Percentiles rank a stretch among this genome's conserved stretches.
Conservation (phyloP, 2,113 vertebrate genomes). For the Zapornia atra region DNA sequence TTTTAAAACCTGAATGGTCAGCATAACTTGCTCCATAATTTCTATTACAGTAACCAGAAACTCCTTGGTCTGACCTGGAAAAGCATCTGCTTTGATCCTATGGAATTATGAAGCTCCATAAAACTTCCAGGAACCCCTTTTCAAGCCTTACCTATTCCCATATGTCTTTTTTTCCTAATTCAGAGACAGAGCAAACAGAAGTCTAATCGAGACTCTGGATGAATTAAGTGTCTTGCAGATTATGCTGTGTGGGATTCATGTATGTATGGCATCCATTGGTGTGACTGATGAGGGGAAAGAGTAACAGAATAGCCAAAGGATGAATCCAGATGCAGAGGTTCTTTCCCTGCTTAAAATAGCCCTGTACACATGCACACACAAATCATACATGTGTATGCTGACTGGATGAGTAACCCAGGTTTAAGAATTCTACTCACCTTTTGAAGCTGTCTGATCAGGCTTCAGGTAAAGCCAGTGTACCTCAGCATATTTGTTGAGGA, state of each 20-base stretch:
- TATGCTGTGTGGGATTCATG: neutral
- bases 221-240: neutral
- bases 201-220: neutral
- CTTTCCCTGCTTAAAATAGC: neutral
- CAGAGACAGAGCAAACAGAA: neutral
- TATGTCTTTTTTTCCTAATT: neutral
- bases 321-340: neutral
- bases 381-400: neutral
- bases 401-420: too few relatives aligned
- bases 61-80: neutral
- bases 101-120: neutral
- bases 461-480: neutral
- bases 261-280: neutral
- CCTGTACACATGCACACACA: neutral
- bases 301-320: neutral
- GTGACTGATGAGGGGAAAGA: neutral
- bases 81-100: neutral
- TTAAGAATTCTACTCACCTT: neutral
- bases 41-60: neutral
- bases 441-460: neutral
- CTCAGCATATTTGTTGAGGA: neutral
- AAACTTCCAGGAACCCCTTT: neutral
- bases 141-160: neutral
- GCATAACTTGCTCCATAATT: neutral
- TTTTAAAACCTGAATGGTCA: neutral